Conservation (phyloP, 1,140 invertebrate genomes). For the Bombus soroeensis region DNA sequence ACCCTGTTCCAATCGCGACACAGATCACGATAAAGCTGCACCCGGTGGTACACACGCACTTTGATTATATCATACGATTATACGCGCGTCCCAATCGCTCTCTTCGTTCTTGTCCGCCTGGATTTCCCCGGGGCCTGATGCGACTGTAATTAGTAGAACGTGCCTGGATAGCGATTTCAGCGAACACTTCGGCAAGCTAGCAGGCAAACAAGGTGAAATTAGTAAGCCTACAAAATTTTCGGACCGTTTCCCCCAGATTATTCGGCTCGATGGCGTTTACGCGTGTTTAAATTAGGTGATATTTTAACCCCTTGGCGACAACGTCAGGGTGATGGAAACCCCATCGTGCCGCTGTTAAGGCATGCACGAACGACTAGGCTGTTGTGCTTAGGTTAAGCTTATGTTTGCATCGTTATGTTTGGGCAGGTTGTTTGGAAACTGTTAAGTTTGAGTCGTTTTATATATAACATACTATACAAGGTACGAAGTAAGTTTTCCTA, state of each 20-base stretch:
- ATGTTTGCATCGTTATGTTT: neutral
- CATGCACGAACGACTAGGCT: too few species aligned
- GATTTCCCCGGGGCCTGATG: conserved; percentile 57
- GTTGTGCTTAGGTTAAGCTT: neutral
- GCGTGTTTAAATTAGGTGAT: neutral
- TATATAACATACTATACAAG: too few species aligned
- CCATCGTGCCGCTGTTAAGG: neutral
- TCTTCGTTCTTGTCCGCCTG: conserved; percentile 40
- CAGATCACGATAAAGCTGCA: conserved; percentile 2
- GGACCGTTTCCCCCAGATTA: neutral
- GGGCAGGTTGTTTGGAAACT: neutral
- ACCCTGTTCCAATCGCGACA: neutral
- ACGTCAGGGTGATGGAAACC: neutral
- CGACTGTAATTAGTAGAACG: conserved; percentile 55
- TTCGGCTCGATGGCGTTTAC: neutral
- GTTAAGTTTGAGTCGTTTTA: too few species aligned
- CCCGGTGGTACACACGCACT: conserved; percentile 26
- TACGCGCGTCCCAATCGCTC: conserved; percentile 11
- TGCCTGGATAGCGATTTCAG: conserved; percentile 50
- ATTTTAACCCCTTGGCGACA: neutral
- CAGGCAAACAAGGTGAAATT: conserved; percentile 14
- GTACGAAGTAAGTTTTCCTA: too few species aligned
- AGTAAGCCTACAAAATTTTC: conserved; percentile 39
- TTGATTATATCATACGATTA: conserved; percentile 58
- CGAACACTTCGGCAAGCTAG: conserved; percentile 21